Evolutionary conservation across 2,888 invertebrate species (phyloP).

Genomic region (Tetranychus piercei): DNA sequence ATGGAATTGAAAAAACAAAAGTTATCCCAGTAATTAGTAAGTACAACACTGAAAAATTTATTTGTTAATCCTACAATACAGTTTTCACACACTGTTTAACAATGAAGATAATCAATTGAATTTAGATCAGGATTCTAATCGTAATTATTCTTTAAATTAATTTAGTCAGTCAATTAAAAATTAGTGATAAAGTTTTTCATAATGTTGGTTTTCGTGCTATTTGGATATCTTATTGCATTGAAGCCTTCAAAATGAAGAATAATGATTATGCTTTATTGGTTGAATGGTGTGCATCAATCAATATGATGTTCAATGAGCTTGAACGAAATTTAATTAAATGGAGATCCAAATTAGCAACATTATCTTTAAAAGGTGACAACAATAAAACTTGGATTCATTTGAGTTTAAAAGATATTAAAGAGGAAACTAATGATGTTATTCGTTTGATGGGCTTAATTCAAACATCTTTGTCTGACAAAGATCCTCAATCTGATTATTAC

Average conservation of each 20-base stretch:
- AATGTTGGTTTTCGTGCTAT: too few relatives aligned
- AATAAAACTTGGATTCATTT: background rate
- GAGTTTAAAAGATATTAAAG: background rate
- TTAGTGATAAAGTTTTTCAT: too few relatives aligned
- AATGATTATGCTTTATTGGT: background rate
- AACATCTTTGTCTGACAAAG: background rate
- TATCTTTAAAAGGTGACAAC: background rate
- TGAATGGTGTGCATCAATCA: background rate
- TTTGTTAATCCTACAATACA: background rate
- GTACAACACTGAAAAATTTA: background rate
- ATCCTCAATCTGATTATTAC: background rate
- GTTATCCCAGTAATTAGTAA: background rate
- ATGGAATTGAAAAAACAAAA: background rate
- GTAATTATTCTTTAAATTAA: too few relatives aligned
- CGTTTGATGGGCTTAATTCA: background rate
- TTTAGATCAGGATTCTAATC: background rate
- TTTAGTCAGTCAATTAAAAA: too few relatives aligned
- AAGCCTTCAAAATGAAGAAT: background rate
- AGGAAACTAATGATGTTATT: background rate
- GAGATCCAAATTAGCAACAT: background rate
- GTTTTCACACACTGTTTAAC: background rate
- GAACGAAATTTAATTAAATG: background rate
- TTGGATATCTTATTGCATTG: too few relatives aligned
- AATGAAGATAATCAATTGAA: background rate
- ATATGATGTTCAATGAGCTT: background rate